A percentile compares a stretch with the other conserved stretches of the same genome.
These are phyloP conservation scores for Euthynnus affinis DNA, from an alignment of 2,797 vertebrate genomes.

Conservation along the genomic window DNA sequence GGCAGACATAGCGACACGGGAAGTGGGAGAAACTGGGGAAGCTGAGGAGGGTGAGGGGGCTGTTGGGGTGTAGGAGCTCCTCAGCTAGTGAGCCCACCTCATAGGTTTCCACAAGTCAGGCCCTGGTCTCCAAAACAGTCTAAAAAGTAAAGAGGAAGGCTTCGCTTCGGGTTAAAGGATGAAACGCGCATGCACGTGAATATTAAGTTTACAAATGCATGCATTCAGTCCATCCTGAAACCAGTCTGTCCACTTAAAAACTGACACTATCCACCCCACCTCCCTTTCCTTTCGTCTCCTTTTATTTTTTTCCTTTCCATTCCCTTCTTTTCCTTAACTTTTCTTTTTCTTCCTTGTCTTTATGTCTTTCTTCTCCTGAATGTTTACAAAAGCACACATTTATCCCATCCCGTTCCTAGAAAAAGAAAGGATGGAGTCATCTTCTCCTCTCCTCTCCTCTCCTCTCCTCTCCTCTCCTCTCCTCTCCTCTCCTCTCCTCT, in stretches of 20 bases:
- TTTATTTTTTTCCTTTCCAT: not conserved
- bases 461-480: too few relatives aligned
- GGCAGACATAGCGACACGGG: conserved; percentile 77
- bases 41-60: conserved; percentile 46
- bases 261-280: not conserved
- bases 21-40: conserved; percentile 72
- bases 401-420: not conserved
- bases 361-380: not conserved
- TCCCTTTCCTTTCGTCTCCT: conserved; percentile 22
- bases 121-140: conserved; percentile 62
- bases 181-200: conserved; percentile 50
- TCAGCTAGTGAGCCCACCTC: conserved; percentile 88
- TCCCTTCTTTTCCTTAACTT: too few relatives aligned
- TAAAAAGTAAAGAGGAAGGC: conserved; percentile 63
- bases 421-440: too few relatives aligned
- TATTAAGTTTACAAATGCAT: not conserved
- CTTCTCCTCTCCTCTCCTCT: not conserved
- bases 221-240: conserved; percentile 18
- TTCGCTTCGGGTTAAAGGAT: conserved; percentile 60
- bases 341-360: too few relatives aligned
- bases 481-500: not conserved
- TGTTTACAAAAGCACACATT: not conserved
- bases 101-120: conserved; percentile 73
- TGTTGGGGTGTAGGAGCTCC: conserved; percentile 64
- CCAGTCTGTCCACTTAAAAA: not conserved